Base-by-base conservation (phyloP, 2,797 vertebrate genomes). In the Oophaga sylvatica region DNA sequence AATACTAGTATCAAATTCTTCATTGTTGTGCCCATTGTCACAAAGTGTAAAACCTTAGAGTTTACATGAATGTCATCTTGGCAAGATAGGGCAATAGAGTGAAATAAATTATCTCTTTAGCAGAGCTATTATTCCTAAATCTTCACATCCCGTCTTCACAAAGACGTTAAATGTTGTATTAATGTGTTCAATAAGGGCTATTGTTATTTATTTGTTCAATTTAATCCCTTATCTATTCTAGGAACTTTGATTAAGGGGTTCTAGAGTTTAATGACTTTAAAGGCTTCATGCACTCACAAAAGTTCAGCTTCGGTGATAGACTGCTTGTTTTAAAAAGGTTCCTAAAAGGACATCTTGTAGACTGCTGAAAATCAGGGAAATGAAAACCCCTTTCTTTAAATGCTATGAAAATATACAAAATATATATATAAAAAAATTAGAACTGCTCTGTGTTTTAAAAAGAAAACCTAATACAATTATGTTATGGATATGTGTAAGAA, bases 171-270 rank as follows among this genome's bases (percentile, higher is more conserved):
- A 75, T 60, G 53, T 60, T 79, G 26, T 57, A 31, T 79, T 31
- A 59, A 56, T 79, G 20, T 20, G 57, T 22, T 80, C 59, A 62
- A 35, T 80, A 62, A 62, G 26, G 59, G 59, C 31, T 22, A 12
- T 41, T 80, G 56, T 80, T 80, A 15, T 65, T 63, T 63, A 63
- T 63, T 80, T 80, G 35, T 63, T 80, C 45, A 63, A 22, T 80
- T 80, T 65, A 41, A 4, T n/a, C 35, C 6, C 17, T 62, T 80
- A 59, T 60, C 26, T 35, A 62, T 63, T 65, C 41, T 48, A n/a
- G 41, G 22, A 75, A 75, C 45, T n/a, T 75, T 75, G 41, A 53
- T 41, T 45, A 41, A 41, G 35, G 15, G 70, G 68, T 71, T 73
- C 35, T 73, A 53, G 45, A n/a, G 41, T 75, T 22, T 75, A 75